Evolutionary conservation across 2,113 vertebrate genomes (phyloP).

Genomic region (Cinclus mexicanus): DNA sequence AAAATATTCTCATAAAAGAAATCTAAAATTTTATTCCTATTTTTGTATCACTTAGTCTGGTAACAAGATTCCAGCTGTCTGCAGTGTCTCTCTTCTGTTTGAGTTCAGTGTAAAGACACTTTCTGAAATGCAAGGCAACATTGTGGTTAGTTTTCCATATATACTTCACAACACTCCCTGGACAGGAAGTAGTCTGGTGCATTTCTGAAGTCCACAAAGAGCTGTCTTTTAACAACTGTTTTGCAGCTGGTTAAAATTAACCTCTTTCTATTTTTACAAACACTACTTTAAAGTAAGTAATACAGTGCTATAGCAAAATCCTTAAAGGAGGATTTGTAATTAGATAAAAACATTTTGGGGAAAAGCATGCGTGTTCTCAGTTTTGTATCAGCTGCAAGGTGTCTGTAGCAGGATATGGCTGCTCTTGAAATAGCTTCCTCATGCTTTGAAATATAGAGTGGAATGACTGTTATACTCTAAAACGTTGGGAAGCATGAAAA

Average conservation of each 20-base stretch:
- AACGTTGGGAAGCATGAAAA: not conserved
- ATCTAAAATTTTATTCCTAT: not conserved
- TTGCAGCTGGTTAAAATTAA: not conserved
- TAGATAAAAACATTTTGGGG: not conserved
- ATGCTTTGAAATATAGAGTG: not conserved
- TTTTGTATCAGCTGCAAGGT: not conserved
- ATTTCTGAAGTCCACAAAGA: not conserved
- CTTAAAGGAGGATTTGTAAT: not conserved
- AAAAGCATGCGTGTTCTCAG: not conserved
- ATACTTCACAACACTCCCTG: not conserved
- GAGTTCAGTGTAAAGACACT: not conserved
- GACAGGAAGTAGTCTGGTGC: not conserved
- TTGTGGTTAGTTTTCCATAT: not conserved
- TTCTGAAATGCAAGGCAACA: not conserved
- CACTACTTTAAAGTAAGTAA: not conserved
- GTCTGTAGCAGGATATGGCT: not conserved
- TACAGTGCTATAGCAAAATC: not conserved
- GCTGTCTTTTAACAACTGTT: not conserved
- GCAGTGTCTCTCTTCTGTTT: not conserved
- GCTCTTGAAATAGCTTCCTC: not conserved
- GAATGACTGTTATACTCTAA: not conserved
- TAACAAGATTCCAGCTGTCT: not conserved
- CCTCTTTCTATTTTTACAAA: not conserved
- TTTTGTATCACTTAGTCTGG: not conserved
- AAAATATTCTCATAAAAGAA: not conserved